A percentile compares a stretch with the other conserved stretches of the same genome.
Conservation (phyloP, 2,888 invertebrate species). For the Metalampra italica region DNA sequence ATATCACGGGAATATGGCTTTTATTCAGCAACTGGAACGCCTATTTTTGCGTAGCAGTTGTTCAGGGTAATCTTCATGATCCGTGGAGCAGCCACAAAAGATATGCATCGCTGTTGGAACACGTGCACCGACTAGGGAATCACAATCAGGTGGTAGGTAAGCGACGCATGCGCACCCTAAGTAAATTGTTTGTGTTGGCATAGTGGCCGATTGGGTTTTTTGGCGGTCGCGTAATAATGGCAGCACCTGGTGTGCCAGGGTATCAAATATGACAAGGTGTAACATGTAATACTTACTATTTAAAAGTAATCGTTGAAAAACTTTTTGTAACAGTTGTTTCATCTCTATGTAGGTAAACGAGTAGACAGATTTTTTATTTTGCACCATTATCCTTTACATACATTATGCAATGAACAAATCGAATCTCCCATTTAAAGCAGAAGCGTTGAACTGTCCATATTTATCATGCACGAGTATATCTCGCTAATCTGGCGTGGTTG, state of each 20-base stretch:
- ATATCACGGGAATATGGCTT: constrained; percentile 34
- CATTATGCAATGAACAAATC: too few species aligned
- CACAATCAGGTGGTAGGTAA: constrained; percentile 66
- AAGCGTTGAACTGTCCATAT: too few species aligned
- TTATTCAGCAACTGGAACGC: constrained; percentile 34
- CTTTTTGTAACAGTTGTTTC: too few species aligned
- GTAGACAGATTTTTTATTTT: too few species aligned
- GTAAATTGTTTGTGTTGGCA: constrained; percentile 42
- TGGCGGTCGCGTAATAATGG: background rate
- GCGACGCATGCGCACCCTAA: constrained; percentile 29
- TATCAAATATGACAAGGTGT: background rate
- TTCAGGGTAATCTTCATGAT: constrained; percentile 42
- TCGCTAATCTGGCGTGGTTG: too few species aligned
- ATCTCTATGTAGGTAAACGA: too few species aligned
- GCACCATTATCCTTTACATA: too few species aligned
- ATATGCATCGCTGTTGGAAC: constrained; percentile 59
- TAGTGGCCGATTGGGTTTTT: constrained; percentile 21
- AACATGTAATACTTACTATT: background rate
- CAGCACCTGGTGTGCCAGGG: constrained; percentile 8
- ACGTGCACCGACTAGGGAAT: constrained; percentile 62
- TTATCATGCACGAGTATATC: too few species aligned
- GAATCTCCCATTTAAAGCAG: too few species aligned
- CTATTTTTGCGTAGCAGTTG: constrained; percentile 42
- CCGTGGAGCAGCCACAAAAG: constrained; percentile 49
- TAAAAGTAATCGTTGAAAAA: too few species aligned